Evolutionary conservation across 2,113 vertebrate species (phyloP).

Genomic region (Carassius auratus): DNA sequence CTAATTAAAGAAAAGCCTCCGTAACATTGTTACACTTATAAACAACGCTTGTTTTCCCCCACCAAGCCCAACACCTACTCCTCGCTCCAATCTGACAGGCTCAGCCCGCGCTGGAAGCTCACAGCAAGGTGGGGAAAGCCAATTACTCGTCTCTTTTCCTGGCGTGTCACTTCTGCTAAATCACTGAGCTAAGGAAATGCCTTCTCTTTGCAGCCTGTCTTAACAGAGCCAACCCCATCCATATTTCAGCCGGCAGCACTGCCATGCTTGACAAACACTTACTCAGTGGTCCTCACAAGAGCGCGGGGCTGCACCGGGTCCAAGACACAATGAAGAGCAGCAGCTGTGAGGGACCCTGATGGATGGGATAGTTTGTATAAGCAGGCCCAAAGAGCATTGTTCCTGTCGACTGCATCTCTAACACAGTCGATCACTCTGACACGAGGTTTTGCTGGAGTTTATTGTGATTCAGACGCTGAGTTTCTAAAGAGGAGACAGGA

Average conservation of each 20-base stretch:
- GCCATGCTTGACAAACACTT: conserved; percentile 31
- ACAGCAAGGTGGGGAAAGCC: conserved; percentile 56
- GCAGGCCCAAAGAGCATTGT: conserved; percentile 45
- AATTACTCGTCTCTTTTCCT: conserved; percentile 57
- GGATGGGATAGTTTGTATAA: conserved; percentile 37
- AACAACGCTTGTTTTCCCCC: conserved; percentile 36
- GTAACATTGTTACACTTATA: conserved; percentile 22
- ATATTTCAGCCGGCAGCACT: conserved; percentile 43
- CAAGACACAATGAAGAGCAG: conserved; percentile 35
- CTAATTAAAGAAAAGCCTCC: conserved; percentile 16
- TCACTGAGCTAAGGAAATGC: conserved; percentile 41
- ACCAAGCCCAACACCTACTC: conserved; percentile 32
- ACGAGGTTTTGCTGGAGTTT: conserved; percentile 13
- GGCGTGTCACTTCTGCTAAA: conserved; percentile 48
- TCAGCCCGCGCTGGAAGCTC: conserved; percentile 32
- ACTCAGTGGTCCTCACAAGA: conserved; percentile 18
- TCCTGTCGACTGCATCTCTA: conserved; percentile 28
- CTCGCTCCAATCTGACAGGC: conserved; percentile 38
- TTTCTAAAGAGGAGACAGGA: not conserved
- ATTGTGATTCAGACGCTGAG: not conserved
- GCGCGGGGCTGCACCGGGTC: not conserved
- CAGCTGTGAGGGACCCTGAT: conserved; percentile 43
- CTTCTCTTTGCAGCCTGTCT: conserved; percentile 18
- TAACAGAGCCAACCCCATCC: conserved; percentile 20
- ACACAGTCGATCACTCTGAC: conserved; percentile 40